Conservation (phyloP, 1,140 invertebrate genomes). For the Bicyclus anynana region DNA sequence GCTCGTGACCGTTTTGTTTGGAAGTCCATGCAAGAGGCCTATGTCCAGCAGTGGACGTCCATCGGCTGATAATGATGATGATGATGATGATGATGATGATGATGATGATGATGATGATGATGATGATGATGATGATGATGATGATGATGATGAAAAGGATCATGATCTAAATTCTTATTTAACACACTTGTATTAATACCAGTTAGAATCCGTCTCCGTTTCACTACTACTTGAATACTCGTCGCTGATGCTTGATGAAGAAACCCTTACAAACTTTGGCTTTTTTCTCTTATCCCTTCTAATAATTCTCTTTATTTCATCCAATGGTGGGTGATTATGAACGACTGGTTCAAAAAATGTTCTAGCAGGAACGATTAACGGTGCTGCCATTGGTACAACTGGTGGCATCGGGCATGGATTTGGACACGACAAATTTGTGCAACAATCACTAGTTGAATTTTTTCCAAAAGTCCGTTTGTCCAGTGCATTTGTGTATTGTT, state of each 20-base stretch:
- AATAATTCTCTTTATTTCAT: conserved; percentile 38
- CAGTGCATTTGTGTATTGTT: not conserved
- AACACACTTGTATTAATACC: not conserved
- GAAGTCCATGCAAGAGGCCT: no score
- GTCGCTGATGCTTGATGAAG: conserved; percentile 11
- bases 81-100: no score
- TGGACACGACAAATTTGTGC: conserved; percentile 19
- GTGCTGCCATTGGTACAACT: conserved; percentile 18
- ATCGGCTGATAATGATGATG: no score
- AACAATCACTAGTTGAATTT: conserved; percentile 7
- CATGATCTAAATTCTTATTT: no score
- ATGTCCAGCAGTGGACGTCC: no score
- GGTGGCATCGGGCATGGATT: conserved; percentile 21
- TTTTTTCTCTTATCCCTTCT: conserved; percentile 30
- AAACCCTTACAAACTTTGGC: not conserved
- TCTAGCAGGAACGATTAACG: conserved; percentile 39
- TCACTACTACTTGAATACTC: conserved; percentile 18
- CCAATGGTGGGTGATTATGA: conserved; percentile 52
- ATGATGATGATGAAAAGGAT: no score
- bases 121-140: no score
- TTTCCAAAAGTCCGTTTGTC: not conserved
- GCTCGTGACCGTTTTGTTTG: no score
- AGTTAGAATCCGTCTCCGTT: conserved; percentile 12
- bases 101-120: no score
- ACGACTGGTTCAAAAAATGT: conserved; percentile 48